phyloP scores from a whole-genome alignment of 2,888 invertebrate genomes.

The Meghimatium bilineatum region DNA sequence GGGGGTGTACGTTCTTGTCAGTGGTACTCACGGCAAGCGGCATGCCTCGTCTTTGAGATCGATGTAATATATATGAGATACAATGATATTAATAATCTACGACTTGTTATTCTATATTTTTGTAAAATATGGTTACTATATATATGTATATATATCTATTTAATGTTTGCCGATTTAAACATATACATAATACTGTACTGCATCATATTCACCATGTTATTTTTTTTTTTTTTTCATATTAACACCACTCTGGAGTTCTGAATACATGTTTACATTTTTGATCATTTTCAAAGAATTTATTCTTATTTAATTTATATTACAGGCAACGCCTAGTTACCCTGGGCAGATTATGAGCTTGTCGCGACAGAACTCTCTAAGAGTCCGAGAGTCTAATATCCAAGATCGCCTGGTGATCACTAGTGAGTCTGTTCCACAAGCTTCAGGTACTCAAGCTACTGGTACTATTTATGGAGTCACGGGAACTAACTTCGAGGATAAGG shows the following conservation, averaged over 20 bases:
- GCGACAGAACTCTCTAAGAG: slow-evolving; percentile 33
- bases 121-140: too few relatives aligned
- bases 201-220: too few relatives aligned
- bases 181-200: too few relatives aligned
- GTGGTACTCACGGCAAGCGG: too few relatives aligned
- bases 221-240: too few relatives aligned
- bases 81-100: too few relatives aligned
- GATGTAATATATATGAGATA: too few relatives aligned
- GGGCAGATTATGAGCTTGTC: slow-evolving; percentile 47
- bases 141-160: too few relatives aligned
- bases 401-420: slow-evolving; percentile 41
- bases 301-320: neutral
- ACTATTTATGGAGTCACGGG: slow-evolving; percentile 30
- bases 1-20: too few relatives aligned
- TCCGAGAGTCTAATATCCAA: slow-evolving; percentile 40
- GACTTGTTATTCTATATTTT: too few relatives aligned
- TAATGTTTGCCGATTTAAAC: too few relatives aligned
- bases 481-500: slow-evolving; percentile 5
- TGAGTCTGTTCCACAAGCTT: neutral
- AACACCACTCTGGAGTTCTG: neutral
- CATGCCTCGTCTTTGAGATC: too few relatives aligned
- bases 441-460: neutral
- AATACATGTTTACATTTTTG: neutral
- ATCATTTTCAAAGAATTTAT: neutral
- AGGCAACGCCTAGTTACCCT: slow-evolving; percentile 37